These are phyloP conservation scores for Diaphora mendica DNA, from an alignment of 2,888 invertebrate species.

Conservation along the genomic window DNA sequence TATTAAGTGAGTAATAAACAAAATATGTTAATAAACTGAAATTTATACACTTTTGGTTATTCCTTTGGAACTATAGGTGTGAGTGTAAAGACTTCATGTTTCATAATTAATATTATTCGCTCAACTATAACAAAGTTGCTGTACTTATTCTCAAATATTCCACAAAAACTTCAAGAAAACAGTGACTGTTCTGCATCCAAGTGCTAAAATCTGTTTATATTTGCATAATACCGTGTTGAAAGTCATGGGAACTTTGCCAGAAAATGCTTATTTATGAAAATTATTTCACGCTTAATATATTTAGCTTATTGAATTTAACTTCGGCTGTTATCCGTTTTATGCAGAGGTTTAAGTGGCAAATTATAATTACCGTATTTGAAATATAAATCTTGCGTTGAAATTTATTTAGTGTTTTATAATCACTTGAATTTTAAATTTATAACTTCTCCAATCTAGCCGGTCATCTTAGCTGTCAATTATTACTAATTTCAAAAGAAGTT, in stretches of 20 bases:
- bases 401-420: not conserved
- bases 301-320: conserved; percentile 44
- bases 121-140: conserved; percentile 25
- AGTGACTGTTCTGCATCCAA: conserved; percentile 44
- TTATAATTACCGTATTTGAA: not conserved
- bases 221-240: conserved; percentile 52
- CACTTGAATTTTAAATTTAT: not conserved
- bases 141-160: conserved; percentile 40
- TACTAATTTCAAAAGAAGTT: too few relatives aligned
- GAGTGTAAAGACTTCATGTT: conserved; percentile 7
- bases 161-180: conserved; percentile 41
- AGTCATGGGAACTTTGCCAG: conserved; percentile 47
- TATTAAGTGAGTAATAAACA: too few relatives aligned
- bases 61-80: not conserved
- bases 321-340: conserved; percentile 26
- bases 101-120: conserved; percentile 8
- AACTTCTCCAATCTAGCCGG: not conserved
- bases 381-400: not conserved
- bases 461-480: not conserved
- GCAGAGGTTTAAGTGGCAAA: conserved; percentile 20
- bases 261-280: conserved; percentile 56
- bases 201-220: conserved; percentile 54
- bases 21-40: not conserved
- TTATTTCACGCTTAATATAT: conserved; percentile 43
- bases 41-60: not conserved